These are phyloP conservation scores for Epinotia brunnichana DNA, from an alignment of 2,888 invertebrate genomes.

Conservation along the genomic window DNA sequence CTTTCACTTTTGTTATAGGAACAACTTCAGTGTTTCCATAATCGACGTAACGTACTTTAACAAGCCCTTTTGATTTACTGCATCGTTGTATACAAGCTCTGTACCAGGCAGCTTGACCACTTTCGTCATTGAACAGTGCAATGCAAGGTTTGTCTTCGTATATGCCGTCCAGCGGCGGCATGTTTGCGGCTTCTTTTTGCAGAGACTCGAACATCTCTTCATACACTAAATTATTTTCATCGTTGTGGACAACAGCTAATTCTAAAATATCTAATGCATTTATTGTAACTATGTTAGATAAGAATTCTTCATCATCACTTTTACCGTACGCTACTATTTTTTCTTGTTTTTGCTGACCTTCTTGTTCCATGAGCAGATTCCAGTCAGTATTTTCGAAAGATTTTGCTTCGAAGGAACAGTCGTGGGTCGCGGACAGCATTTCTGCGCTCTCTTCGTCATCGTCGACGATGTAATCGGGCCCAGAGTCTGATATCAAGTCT, in stretches of 20 bases:
- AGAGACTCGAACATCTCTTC: conserved; percentile 78
- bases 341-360: conserved; percentile 50
- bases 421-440: conserved; percentile 50
- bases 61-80: conserved; percentile 66
- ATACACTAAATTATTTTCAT: conserved; percentile 73
- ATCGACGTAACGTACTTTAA: conserved; percentile 89
- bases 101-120: conserved; percentile 85
- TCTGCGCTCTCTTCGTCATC: conserved; percentile 53
- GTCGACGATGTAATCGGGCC: conserved; percentile 69
- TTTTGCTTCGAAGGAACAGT: conserved; percentile 54
- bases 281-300: conserved; percentile 66
- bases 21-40: conserved; percentile 87
- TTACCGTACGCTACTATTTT: conserved; percentile 58
- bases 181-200: conserved; percentile 68
- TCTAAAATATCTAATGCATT: conserved; percentile 63
- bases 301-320: conserved; percentile 57
- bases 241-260: conserved; percentile 67
- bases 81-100: conserved; percentile 85
- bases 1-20: conserved; percentile 71
- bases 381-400: conserved; percentile 62
- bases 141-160: conserved; percentile 85
- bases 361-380: conserved; percentile 66
- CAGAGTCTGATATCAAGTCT: conserved; percentile 57
- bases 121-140: conserved; percentile 84
- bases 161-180: conserved; percentile 73